Base-by-base conservation (phyloP, 2,888 invertebrate species). In the Dicycla oo region DNA sequence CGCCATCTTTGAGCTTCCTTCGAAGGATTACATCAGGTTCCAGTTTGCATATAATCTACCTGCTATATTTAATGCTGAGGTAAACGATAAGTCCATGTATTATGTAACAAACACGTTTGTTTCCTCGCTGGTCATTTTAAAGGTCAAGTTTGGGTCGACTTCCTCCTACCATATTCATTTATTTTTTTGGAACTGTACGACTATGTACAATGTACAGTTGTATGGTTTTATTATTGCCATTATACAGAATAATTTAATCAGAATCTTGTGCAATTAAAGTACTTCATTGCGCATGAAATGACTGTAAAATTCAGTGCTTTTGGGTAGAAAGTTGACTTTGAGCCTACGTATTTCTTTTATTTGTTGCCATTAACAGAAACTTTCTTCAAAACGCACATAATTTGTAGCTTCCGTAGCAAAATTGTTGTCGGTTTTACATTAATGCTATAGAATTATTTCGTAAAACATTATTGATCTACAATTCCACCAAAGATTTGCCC, bases 141-240 rank as follows among this genome's bases (percentile, higher is more conserved):
- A 83, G 81, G 78, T 81, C 81, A 83, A 79, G 69, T 71, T 71
- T 70, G 75, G 69, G 63, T 78, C 57, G 58, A 66, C 58, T 72
- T 77, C 77, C 73, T 68, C 7, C 54, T 49, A 38, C 40, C 26
- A 63, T 64, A 69, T 65, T 60, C n/a, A 53, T 47, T 38, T 60
- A 72, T 60, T 57, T 56, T 45, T 26, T 65, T 34, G 47, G 43
- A 26, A 18, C 20, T 23, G 26, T 53, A 26, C 40, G n/a, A n/a
- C 15, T 43, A 53, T n/a, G n/a, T n/a, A n/a, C n/a, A n/a, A 15
- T 15, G 11, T 47, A 26, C 3, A 49, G 62, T 49, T 30, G 30
- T 60, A 54, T 30, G 15, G n/a, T 53, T 74, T 78, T 69, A 75
- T 61, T 68, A 58, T 57, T 53, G 38, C 61, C 66, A 64, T 43